Conservation (phyloP, 2,888 invertebrate genomes). For the Tipula helvola region DNA sequence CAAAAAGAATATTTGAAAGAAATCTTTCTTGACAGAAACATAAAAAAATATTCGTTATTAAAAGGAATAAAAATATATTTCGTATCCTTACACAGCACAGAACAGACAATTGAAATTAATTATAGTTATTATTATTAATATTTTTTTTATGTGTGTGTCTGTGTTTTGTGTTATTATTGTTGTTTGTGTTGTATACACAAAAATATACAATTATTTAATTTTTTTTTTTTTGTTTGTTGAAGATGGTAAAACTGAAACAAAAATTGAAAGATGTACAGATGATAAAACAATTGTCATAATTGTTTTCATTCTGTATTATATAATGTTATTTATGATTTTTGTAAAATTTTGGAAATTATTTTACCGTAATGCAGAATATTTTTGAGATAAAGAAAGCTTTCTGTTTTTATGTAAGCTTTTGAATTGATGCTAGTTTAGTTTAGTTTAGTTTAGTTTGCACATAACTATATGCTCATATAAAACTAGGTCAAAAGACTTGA, state of each 20-base stretch:
- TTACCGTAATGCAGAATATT: neutral
- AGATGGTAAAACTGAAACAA: neutral
- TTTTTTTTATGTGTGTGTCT: neutral
- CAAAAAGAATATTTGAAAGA: neutral
- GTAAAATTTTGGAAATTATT: neutral
- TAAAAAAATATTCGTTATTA: neutral
- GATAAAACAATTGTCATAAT: neutral
- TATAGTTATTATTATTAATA: neutral
- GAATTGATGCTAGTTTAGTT: neutral
- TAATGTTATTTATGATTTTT: neutral
- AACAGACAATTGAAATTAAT: neutral
- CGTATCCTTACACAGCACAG: neutral
- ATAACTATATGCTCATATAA: neutral
- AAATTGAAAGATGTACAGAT: neutral
- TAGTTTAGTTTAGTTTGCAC: neutral
- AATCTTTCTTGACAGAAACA: constrained; percentile 4
- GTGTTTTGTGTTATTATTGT: too few relatives aligned
- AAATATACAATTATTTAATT: neutral
- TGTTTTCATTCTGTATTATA: neutral
- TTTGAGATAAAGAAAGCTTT: neutral
- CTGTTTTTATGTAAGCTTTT: neutral
- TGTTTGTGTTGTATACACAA: neutral
- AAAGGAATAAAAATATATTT: neutral
- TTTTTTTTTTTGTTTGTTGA: too few relatives aligned
- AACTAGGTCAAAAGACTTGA: neutral